Percentiles rank a stretch among this genome's conserved stretches.
These are phyloP conservation scores for Oligia strigilis DNA, from an alignment of 2,888 invertebrate genomes.

Conservation along the genomic window DNA sequence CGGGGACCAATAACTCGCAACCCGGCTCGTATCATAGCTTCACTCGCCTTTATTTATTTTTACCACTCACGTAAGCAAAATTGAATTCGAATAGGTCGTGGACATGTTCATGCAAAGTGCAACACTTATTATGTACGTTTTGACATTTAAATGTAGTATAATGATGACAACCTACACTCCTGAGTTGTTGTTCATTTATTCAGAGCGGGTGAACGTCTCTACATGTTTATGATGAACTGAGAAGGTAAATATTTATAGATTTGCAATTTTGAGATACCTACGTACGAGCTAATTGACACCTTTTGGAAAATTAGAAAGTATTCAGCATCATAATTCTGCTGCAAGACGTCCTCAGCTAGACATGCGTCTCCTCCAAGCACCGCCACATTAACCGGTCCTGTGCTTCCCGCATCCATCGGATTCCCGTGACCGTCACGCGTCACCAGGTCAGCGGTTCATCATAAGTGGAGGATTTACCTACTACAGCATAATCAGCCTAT, in stretches of 20 bases:
- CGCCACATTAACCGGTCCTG: background rate
- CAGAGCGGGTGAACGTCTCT: slow-evolving; percentile 59
- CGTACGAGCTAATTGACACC: slow-evolving; percentile 10
- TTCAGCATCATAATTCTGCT: background rate
- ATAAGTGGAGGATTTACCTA: background rate
- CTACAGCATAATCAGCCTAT: background rate
- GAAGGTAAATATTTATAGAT: slow-evolving; percentile 29
- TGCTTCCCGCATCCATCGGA: background rate
- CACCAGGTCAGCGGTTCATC: too few relatives aligned
- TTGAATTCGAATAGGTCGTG: slow-evolving; percentile 85
- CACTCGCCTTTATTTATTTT: slow-evolving; percentile 88
- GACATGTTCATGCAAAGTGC: slow-evolving; percentile 76
- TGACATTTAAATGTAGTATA: slow-evolving; percentile 67
- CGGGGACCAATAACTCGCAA: slow-evolving; percentile 90
- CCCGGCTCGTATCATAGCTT: slow-evolving; percentile 89
- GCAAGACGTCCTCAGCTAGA: background rate
- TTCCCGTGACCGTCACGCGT: background rate
- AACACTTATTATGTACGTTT: slow-evolving; percentile 66
- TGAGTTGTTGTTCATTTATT: slow-evolving; percentile 57
- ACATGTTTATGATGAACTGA: slow-evolving; percentile 39
- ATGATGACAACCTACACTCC: slow-evolving; percentile 61
- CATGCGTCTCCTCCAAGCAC: background rate
- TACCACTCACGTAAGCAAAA: slow-evolving; percentile 90
- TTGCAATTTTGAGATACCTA: slow-evolving; percentile 19
- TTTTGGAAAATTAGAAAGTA: background rate